A percentile compares a stretch with the other conserved stretches of the same genome.
Evolutionary conservation across 2,797 vertebrate species (phyloP).

Genomic region (Myotis pilosus): DNA sequence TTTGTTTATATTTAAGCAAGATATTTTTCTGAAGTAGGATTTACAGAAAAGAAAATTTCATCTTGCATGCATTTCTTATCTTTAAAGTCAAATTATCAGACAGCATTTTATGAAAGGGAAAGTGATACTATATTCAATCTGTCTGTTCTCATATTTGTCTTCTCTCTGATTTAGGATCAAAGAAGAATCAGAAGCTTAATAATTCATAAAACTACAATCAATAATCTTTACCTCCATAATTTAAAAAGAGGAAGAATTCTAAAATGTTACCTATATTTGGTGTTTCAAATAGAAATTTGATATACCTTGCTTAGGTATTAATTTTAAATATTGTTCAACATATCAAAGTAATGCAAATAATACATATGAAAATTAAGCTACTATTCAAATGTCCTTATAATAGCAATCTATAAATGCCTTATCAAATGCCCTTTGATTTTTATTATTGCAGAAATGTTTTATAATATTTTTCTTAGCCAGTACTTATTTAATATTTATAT

Average conservation of each 20-base stretch:
- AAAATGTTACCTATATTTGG: neutral
- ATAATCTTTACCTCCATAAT: neutral
- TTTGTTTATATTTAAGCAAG: neutral
- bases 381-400: neutral
- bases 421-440: neutral
- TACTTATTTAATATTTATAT: neutral
- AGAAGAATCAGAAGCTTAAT: neutral
- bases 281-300: neutral
- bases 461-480: neutral
- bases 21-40: neutral
- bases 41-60: neutral
- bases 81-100: neutral
- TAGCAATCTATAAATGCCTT: neutral
- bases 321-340: conserved; percentile 19
- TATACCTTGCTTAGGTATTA: neutral
- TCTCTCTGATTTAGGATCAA: conserved; percentile 26
- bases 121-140: neutral
- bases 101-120: neutral
- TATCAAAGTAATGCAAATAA: neutral
- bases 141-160: neutral
- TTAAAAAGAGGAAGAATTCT: neutral
- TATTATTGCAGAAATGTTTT: neutral
- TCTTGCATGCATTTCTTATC: neutral
- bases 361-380: neutral
- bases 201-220: neutral